A percentile compares a stretch with the other conserved stretches of the same genome.
phyloP scores from a whole-genome alignment of 2,113 vertebrate species.

The Pardalotus punctatus region DNA sequence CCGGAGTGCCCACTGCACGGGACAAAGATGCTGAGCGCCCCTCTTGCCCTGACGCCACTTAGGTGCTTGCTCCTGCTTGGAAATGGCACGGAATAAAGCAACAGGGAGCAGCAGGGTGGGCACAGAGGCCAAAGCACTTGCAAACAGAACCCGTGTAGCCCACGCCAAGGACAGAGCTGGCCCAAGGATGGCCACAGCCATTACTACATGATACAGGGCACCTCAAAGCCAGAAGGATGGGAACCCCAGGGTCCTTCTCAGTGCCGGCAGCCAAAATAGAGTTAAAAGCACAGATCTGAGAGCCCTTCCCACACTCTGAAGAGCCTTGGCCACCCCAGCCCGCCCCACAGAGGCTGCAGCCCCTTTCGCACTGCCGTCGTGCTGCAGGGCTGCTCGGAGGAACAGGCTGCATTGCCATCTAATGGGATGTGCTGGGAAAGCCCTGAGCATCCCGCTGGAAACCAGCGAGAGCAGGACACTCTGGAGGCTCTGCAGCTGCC shows the following conservation, averaged over 20 bases:
- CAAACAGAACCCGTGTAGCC: neutral
- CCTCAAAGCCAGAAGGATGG: neutral
- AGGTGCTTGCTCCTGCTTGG: neutral
- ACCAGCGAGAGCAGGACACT: accelerated
- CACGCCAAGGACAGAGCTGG: neutral
- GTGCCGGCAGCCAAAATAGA: accelerated
- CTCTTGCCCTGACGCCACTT: too few species aligned
- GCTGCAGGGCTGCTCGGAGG: neutral
- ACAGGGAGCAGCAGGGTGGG: neutral
- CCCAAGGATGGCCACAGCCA: neutral
- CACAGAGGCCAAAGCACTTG: neutral
- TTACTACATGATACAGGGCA: accelerated
- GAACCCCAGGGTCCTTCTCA: neutral
- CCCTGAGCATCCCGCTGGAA: neutral
- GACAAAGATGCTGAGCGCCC: too few species aligned
- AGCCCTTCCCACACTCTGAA: accelerated
- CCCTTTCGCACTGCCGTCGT: accelerated
- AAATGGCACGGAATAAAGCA: neutral
- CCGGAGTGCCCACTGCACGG: too few species aligned
- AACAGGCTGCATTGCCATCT: slow-evolving; percentile 21
- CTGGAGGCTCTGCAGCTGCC: neutral
- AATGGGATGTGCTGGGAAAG: neutral
- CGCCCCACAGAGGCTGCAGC: neutral
- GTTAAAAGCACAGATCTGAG: neutral
- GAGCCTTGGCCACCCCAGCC: neutral